Evolutionary conservation across 1,140 invertebrate species (phyloP), one percentile per base, ranked within the genome.

Genomic region (Drosophila micromelanica): DNA sequence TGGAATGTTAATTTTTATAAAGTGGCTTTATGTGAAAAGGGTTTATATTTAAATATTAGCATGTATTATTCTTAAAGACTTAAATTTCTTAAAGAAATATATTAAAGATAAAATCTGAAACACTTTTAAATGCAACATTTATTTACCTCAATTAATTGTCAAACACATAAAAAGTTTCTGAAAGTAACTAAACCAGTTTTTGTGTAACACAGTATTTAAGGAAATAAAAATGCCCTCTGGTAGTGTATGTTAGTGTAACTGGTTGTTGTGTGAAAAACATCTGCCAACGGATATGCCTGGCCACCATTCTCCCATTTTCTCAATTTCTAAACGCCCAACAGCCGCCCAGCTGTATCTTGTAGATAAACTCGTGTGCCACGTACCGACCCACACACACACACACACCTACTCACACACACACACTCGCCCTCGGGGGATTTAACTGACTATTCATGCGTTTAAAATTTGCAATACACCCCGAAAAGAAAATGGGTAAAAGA

Each of bases 401-500:
- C 15, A 13, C 54, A 12, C 35, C 70, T 38, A 56, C 56, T 52
- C 13, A 57, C 7, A 35, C 7, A 35, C 7, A 0, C 46, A 12
- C 35, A 73, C 42, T 52, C 56, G 72, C 76, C 74, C 73, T 63
- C 54, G 63, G 71, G 65, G 77, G 62, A 81, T 86, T 74, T 78
- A 51, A 72, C 73, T 86, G 77, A 80, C 81, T 86, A 86, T 86
- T 85, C 81, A 85, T 86, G 81, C 81, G 81, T 86, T 78, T 86
- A 61, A 81, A 86, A 85, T 78, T 86, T 87, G 76, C 81, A 81
- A 86, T 70, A 86, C 68, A 85, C 72, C 65, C 80, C 48, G 30
- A 73, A 76, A 73, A 67, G 73, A 81, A 68, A 73, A 69, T 55
- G 73, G 57, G 13, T 11, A 20, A 60, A 51, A 51, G 62, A 37